Conservation (phyloP, 2,113 vertebrate genomes). For the Poecilia latipinna region DNA sequence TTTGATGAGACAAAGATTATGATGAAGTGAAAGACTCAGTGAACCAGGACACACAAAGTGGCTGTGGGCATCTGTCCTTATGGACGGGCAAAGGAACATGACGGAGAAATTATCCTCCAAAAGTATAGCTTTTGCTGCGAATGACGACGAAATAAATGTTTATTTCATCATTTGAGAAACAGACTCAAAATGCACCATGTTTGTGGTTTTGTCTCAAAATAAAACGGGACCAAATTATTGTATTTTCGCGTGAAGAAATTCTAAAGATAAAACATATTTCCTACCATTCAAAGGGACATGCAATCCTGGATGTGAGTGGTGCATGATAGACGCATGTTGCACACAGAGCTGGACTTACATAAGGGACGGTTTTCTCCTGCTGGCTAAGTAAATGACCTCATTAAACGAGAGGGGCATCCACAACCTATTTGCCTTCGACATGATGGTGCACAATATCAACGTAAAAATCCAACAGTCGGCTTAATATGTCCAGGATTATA, state of each 20-base stretch:
- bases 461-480: neutral
- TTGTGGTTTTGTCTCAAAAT: neutral
- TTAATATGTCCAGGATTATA: slow-evolving; percentile 11
- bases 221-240: neutral
- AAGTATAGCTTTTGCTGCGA: slow-evolving; percentile 37
- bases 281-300: too few relatives aligned
- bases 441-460: slow-evolving; percentile 58
- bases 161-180: neutral
- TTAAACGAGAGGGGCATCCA: slow-evolving; percentile 57
- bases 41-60: slow-evolving; percentile 63
- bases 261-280: too few relatives aligned
- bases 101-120: slow-evolving; percentile 55
- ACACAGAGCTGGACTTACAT: too few relatives aligned
- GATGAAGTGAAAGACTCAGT: slow-evolving; percentile 72
- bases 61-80: slow-evolving; percentile 70
- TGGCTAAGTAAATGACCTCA: slow-evolving; percentile 52
- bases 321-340: too few relatives aligned
- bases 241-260: too few relatives aligned
- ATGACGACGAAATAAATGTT: slow-evolving; percentile 17
- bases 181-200: slow-evolving; percentile 13
- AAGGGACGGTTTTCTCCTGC: too few relatives aligned
- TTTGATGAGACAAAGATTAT: slow-evolving; percentile 76
- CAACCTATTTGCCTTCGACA: slow-evolving; percentile 28
- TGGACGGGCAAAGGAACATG: slow-evolving; percentile 57
- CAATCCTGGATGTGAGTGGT: too few relatives aligned